Evolutionary conservation across 2,797 vertebrate species (phyloP).

Genomic region (Cryptoprocta ferox): DNA sequence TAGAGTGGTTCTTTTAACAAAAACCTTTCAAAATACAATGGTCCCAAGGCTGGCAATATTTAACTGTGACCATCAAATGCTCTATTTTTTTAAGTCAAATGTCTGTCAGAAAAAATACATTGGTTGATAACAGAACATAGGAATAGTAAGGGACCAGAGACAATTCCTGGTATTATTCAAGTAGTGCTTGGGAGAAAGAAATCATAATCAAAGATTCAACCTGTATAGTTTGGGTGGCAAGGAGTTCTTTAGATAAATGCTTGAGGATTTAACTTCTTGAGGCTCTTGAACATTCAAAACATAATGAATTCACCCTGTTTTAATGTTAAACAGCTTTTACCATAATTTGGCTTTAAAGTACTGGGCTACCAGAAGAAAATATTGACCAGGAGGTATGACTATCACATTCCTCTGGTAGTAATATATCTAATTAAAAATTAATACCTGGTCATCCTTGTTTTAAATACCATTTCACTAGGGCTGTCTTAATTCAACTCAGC

Average conservation of each 20-base stretch:
- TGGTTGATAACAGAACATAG: neutral
- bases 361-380: neutral
- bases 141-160: neutral
- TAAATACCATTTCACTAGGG: slow-evolving; percentile 31
- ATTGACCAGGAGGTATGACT: neutral
- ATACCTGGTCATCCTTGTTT: neutral
- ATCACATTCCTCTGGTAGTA: neutral
- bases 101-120: neutral
- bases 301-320: neutral
- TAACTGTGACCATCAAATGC: neutral
- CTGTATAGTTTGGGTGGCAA: neutral
- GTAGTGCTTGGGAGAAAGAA: neutral
- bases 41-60: neutral
- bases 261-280: neutral
- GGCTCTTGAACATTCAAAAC: neutral
- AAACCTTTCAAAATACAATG: neutral
- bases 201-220: neutral
- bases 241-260: neutral
- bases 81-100: neutral
- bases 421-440: neutral
- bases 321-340: neutral
- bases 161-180: neutral
- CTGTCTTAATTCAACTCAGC: neutral
- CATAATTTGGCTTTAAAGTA: neutral
- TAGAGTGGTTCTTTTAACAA: neutral